A percentile compares a stretch with the other conserved stretches of the same genome.
Conservation (phyloP, 2,888 invertebrate species). For the Oscheius sp. region DNA sequence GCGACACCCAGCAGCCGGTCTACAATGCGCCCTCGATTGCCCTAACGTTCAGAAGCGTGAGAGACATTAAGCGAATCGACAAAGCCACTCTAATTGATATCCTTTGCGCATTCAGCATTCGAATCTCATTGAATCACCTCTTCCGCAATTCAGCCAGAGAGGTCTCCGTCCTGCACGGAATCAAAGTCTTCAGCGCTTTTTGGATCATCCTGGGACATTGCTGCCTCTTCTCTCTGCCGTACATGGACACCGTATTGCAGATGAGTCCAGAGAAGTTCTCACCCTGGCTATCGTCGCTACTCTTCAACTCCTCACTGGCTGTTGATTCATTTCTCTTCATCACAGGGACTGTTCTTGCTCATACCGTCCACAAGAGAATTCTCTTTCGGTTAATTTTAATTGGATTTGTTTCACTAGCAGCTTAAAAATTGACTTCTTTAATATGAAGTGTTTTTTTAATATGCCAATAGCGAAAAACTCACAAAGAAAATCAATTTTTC, state of each 20-base stretch:
- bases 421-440: neutral
- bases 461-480: neutral
- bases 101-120: slow-evolving; percentile 44
- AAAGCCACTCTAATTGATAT: neutral
- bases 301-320: slow-evolving; percentile 55
- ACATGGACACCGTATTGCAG: slow-evolving; percentile 39
- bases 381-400: slow-evolving; percentile 33
- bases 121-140: slow-evolving; percentile 35
- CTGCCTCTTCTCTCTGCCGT: slow-evolving; percentile 48
- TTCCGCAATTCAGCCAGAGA: slow-evolving; percentile 47
- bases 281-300: slow-evolving; percentile 32
- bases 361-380: slow-evolving; percentile 38
- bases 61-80: neutral
- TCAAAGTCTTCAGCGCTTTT: slow-evolving; percentile 43
- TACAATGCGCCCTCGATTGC: slow-evolving; percentile 47
- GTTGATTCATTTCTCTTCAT: slow-evolving; percentile 62
- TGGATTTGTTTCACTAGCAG: neutral
- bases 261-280: neutral
- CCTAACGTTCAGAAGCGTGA: slow-evolving; percentile 41
- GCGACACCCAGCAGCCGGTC: neutral
- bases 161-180: slow-evolving; percentile 35
- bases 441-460: no score
- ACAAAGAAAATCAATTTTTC: no score
- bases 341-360: slow-evolving; percentile 48
- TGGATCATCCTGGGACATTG: slow-evolving; percentile 54